phyloP scores from a whole-genome alignment of 2,888 invertebrate species.

The Polylopha cassiicola region DNA sequence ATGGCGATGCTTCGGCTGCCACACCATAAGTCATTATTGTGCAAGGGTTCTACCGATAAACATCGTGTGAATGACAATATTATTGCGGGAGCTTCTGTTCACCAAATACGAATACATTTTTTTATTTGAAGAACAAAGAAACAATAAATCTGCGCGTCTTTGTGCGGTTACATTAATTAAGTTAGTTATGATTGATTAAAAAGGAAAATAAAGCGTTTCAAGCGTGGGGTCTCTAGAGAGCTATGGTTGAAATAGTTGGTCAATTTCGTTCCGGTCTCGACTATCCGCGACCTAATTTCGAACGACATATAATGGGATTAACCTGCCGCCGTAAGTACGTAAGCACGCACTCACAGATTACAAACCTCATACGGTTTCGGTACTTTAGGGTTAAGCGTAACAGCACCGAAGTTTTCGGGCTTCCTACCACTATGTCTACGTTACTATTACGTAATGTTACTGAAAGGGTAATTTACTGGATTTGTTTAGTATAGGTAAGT shows the following conservation, averaged over 20 bases:
- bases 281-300: conserved; percentile 16
- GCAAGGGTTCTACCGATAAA: conserved; percentile 57
- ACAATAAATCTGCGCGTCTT: conserved; percentile 1
- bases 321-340: conserved; percentile 35
- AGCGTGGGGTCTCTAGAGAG: too few relatives aligned
- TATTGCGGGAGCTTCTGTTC: conserved; percentile 36
- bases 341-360: conserved; percentile 59
- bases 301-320: conserved; percentile 58
- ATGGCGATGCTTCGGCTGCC: conserved; percentile 66
- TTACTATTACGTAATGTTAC: conserved; percentile 18
- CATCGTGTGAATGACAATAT: conserved; percentile 47
- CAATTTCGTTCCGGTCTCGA: too few relatives aligned
- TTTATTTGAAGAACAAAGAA: conserved; percentile 17
- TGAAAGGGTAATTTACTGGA: background rate
- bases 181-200: background rate
- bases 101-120: conserved; percentile 18
- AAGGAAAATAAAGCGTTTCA: too few relatives aligned
- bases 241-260: too few relatives aligned
- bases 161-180: background rate
- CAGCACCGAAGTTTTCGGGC: conserved; percentile 41
- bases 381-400: conserved; percentile 65
- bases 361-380: conserved; percentile 64
- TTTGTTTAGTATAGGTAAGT: too few relatives aligned
- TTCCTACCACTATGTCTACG: conserved; percentile 33
- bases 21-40: conserved; percentile 69